phyloP scores from a whole-genome alignment of 2,113 vertebrate species.

The Danio rerio region DNA sequence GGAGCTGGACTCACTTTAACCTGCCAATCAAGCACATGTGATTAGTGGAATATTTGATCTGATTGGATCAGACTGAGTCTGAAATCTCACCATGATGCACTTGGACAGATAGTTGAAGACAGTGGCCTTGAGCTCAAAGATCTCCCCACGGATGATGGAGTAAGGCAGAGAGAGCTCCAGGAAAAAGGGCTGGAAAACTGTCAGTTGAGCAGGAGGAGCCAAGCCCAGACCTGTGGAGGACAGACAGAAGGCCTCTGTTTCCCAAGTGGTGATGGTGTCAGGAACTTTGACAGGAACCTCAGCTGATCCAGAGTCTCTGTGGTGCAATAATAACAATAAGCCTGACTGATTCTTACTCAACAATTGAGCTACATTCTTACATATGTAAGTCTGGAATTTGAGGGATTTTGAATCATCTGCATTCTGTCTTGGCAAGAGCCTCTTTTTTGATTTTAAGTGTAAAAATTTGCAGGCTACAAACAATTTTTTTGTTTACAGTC shows the following conservation, averaged over 20 bases:
- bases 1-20: constrained; percentile 68
- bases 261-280: constrained; percentile 91
- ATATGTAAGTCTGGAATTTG: too few species aligned
- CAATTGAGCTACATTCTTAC: too few species aligned
- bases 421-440: too few species aligned
- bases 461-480: too few species aligned
- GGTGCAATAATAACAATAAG: not conserved
- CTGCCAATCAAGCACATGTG: constrained; percentile 65
- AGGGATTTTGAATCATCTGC: too few species aligned
- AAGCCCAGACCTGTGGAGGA: constrained; percentile 82
- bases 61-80: not conserved
- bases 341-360: too few species aligned
- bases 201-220: constrained; percentile 75
- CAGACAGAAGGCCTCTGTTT: constrained; percentile 82
- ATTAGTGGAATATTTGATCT: constrained; percentile 11
- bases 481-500: too few species aligned
- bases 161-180: constrained; percentile 86
- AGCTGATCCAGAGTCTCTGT: constrained; percentile 76
- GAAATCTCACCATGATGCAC: constrained; percentile 80
- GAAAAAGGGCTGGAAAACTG: constrained; percentile 88
- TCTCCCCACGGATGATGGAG: constrained; percentile 85
- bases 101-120: constrained; percentile 83
- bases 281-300: constrained; percentile 76
- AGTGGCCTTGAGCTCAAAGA: constrained; percentile 85
- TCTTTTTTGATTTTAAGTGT: too few species aligned